phyloP scores from a whole-genome alignment of 2,113 vertebrate genomes.

The Gymnobelideus leadbeateri region DNA sequence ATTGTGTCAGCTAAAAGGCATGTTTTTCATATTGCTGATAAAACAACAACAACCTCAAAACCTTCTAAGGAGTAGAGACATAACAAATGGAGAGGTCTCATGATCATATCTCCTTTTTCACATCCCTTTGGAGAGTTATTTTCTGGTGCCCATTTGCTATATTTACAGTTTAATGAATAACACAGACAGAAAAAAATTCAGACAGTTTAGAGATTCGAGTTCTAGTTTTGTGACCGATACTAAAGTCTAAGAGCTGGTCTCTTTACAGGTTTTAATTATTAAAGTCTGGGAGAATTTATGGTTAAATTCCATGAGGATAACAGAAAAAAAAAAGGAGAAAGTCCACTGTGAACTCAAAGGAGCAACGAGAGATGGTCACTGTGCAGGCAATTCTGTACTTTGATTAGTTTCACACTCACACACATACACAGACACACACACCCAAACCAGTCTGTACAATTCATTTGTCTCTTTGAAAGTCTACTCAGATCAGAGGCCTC shows the following conservation, averaged over 20 bases:
- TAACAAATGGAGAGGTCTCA: not conserved
- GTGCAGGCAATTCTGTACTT: not conserved
- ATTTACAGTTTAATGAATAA: not conserved
- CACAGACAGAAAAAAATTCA: not conserved
- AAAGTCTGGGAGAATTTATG: not conserved
- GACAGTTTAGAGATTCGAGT: not conserved
- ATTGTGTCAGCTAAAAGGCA: conserved; percentile 58
- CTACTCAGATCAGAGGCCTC: not conserved
- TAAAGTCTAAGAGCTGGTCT: not conserved
- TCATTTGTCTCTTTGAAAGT: not conserved
- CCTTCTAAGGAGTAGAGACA: not conserved
- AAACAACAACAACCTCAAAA: conserved; percentile 16
- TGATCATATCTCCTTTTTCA: not conserved
- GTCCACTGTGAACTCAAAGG: not conserved
- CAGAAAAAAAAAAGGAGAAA: conserved; percentile 11
- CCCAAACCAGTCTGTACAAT: no score
- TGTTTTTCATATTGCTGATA: conserved; percentile 31
- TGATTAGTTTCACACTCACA: not conserved
- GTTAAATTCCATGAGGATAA: not conserved
- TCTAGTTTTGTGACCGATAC: not conserved
- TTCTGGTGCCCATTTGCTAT: not conserved
- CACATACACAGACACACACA: no score
- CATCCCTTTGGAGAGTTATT: not conserved
- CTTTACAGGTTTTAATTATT: conserved; percentile 11
- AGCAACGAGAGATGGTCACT: not conserved